Base-by-base conservation (phyloP, 2,113 vertebrate species). In the Suncus etruscus region DNA sequence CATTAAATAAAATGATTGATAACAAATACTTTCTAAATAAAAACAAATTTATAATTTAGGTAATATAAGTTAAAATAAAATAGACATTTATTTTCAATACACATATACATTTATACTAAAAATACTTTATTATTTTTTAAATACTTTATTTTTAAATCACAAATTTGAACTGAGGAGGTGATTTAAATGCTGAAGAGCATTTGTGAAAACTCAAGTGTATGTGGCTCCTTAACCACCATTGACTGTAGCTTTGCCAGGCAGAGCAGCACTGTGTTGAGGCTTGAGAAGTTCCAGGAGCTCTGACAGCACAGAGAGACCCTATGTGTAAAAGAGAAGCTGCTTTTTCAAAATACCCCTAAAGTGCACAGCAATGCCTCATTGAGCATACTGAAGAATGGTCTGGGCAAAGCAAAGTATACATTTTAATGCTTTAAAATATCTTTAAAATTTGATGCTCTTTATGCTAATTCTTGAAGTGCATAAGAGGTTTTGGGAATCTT, bases 1-100 rank as follows among this genome's bases (percentile, higher is more conserved):
- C 2, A 31, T 84, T 24, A 88, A 69, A 51, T 27, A 93, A 83
- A 73, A 61, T 73, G 54, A 75, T 69, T 39, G 48, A 68, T 68
- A 63, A 66, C 75, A 83, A 78, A 79, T 58, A 16, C 20, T 61
- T 85, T 86, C 27, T 10, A 84, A 90, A 50, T 50, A 48, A 27
- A 76, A 87, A 32, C 29, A 78, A 39, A 39, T 39, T 39, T 39
- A 83, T 84, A 74, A 89, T 66, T 77, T 89, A 78, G 78, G 31
- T 29, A n/a, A 61, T 84, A n/a, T 45, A 50, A 66, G 4, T 86
- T 75, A 32, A 24, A 61, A n/a, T 16, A 78, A 65, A 74, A 66
- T 58, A 54, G 29, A 65, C 9, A 91, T 63, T 2, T 81, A 8
- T 47, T 27, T 75, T 51, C 25, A 90, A 83, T 61, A 29, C 31